Evolutionary conservation across 2,113 vertebrate species (phyloP).

Genomic region (Myotis yumanensis): DNA sequence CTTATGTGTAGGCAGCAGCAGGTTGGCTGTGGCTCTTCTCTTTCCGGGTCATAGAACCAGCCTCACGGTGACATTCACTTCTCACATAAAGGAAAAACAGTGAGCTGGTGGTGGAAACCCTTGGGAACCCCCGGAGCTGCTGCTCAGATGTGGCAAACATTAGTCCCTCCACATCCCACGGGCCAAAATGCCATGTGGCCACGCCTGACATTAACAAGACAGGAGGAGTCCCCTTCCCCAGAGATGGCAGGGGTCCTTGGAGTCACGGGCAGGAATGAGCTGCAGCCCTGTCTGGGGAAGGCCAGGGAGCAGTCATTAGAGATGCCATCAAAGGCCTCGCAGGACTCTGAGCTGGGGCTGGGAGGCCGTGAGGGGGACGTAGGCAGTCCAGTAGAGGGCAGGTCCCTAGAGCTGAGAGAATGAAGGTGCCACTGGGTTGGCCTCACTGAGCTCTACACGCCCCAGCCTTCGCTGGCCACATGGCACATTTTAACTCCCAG

Average conservation of each 20-base stretch:
- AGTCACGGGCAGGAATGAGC: not conserved
- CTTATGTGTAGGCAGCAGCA: not conserved
- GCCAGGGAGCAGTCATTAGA: no score
- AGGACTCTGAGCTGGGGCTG: not conserved
- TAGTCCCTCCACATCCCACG: not conserved
- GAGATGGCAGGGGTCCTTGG: not conserved
- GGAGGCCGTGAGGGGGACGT: not conserved
- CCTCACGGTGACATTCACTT: no score
- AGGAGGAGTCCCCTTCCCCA: not conserved
- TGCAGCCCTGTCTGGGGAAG: not conserved
- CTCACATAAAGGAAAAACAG: not conserved
- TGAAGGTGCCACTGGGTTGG: not conserved
- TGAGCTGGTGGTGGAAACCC: not conserved
- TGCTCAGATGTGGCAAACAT: not conserved
- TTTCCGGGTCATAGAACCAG: fast-evolving
- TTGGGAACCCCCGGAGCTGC: not conserved
- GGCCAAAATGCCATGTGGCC: not conserved
- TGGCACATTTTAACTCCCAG: fast-evolving
- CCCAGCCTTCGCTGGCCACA: fast-evolving
- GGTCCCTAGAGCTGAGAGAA: not conserved
- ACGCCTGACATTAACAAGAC: no score
- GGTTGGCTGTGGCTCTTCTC: not conserved
- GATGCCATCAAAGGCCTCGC: not conserved
- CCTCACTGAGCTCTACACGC: not conserved
- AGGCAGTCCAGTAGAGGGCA: not conserved